phyloP scores from a whole-genome alignment of 2,888 invertebrate genomes.

The Hirtodrosophila confusa region DNA sequence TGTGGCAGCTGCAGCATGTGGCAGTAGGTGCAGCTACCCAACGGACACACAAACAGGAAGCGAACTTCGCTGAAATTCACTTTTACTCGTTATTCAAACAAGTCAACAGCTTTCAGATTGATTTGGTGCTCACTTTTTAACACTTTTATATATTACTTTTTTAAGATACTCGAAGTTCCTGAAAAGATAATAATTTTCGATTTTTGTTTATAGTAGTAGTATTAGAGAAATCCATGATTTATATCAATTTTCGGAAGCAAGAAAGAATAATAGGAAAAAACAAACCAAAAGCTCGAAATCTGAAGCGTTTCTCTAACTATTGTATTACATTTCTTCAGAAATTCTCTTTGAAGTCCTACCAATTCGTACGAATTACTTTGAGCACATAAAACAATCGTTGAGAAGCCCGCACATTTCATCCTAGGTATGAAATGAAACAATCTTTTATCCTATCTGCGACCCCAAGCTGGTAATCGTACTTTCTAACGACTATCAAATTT shows the following conservation, averaged over 20 bases:
- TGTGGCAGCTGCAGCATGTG: slow-evolving; percentile 36
- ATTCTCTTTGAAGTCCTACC: neutral
- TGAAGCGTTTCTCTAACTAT: too few species aligned
- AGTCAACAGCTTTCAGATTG: slow-evolving; percentile 3
- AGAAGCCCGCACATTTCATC: neutral
- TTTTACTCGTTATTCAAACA: slow-evolving; percentile 43
- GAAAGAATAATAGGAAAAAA: too few species aligned
- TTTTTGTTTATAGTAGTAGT: too few species aligned
- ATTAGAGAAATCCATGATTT: too few species aligned
- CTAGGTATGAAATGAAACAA: neutral
- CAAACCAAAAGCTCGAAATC: too few species aligned
- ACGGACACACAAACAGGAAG: slow-evolving; percentile 60
- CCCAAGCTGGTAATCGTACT: slow-evolving; percentile 31
- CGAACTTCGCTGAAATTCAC: slow-evolving; percentile 36
- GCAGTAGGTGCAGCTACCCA: neutral
- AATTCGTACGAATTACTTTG: slow-evolving; percentile 1
- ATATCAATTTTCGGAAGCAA: too few species aligned
- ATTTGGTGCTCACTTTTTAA: neutral
- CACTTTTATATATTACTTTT: neutral
- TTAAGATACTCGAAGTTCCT: too few species aligned
- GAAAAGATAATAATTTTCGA: too few species aligned
- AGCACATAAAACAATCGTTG: slow-evolving; percentile 1
- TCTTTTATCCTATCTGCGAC: neutral
- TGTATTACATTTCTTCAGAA: too few species aligned
- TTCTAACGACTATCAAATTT: slow-evolving; percentile 68